Percentiles rank a stretch among this genome's conserved stretches.
These are phyloP conservation scores for Centrocercus urophasianus DNA, from an alignment of 2,113 vertebrate species.

Conservation along the genomic window DNA sequence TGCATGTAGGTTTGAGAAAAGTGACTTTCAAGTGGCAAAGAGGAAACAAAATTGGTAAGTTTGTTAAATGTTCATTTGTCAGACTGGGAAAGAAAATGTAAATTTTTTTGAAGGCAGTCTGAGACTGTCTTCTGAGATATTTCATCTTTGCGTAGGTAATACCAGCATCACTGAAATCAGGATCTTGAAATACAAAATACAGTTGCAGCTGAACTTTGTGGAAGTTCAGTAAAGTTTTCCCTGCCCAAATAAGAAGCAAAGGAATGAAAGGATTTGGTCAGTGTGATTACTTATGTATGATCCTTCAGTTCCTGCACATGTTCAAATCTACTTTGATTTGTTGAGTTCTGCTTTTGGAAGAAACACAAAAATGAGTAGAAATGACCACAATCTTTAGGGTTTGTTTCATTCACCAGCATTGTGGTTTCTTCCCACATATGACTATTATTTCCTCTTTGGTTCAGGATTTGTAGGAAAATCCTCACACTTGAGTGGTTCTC, in stretches of 20 bases:
- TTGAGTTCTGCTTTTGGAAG: background rate
- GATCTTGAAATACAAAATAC: background rate
- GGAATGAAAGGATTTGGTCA: background rate
- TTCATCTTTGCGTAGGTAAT: background rate
- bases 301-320: background rate
- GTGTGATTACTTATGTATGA: background rate
- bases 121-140: background rate
- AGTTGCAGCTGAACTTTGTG: background rate
- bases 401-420: background rate
- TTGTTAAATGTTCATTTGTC: background rate
- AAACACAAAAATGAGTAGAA: background rate
- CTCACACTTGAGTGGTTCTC: background rate
- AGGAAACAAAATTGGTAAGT: slow-evolving; percentile 97
- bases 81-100: background rate
- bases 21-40: slow-evolving; percentile 99
- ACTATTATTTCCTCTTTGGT: background rate
- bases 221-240: background rate
- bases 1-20: slow-evolving; percentile 97
- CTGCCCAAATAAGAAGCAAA: background rate
- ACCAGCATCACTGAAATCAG: background rate
- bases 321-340: background rate
- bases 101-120: background rate
- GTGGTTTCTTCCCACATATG: background rate
- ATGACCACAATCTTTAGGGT: background rate
- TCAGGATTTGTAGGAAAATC: background rate